Base-by-base conservation (phyloP, 2,113 vertebrate species). In the Rhinopomastus cyanomelas region DNA sequence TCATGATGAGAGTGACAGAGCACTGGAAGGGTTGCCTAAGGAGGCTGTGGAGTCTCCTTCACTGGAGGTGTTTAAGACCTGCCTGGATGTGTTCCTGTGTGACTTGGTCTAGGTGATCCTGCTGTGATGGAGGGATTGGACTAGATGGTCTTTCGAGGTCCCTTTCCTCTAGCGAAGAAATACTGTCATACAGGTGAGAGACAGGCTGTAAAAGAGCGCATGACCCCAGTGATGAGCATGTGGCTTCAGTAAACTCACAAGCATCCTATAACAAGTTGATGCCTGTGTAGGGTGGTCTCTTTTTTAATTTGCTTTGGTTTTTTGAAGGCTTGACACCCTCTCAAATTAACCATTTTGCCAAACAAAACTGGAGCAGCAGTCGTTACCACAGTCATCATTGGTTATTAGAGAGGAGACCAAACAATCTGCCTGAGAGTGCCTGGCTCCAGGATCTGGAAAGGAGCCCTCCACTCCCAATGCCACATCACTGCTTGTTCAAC, bases 161-260 rank as follows among this genome's bases (percentile, higher is more conserved):
- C n/a, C n/a, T n/a, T n/a, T n/a, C n/a, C n/a, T n/a, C n/a, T n/a
- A n/a, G n/a, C n/a, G n/a, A n/a, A n/a, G n/a, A n/a, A n/a, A n/a
- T n/a, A n/a, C n/a, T n/a, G n/a, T n/a, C 1, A 0, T 27, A 27
- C 12, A 53, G 25, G 44, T 39, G 27, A 62, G 9, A 71, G 14
- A 53, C 71, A 65, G 37, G 46, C 29, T 65, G 65, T 29, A 60
- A 21, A 59, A 65, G 17, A 71, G 17, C 21, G 2, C 22, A 39
- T 0, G 1, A n/a, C 9, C 16, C 25, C 51, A 39, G 3, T 5
- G 15, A 56, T 8, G 5, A 69, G n/a, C 29, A 13, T 2, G 4
- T 11, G 16, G 27, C 21, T 64, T 26, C 77, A 49, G 29, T 23
- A 48, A 77, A 71, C 15, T 53, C 46, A 72, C 21, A 29, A 27